Percentiles rank a stretch among this genome's conserved stretches.
Conservation (phyloP, 2,888 invertebrate species). For the Metacarcinus magister region DNA sequence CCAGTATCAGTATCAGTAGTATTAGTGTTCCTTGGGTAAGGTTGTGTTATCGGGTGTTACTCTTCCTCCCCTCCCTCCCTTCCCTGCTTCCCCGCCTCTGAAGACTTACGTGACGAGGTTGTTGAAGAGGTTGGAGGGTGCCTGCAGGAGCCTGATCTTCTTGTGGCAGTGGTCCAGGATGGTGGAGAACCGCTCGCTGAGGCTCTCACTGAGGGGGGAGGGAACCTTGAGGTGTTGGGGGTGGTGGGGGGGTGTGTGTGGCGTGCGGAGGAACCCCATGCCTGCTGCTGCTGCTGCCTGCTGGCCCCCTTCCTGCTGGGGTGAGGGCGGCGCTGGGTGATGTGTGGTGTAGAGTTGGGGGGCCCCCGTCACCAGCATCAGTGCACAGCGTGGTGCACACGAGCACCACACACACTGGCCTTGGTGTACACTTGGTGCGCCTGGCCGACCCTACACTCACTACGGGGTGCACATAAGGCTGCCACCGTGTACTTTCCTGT, state of each 20-base stretch:
- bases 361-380: constrained; percentile 72
- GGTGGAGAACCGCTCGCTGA: constrained; percentile 81
- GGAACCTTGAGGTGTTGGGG: constrained; percentile 81
- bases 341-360: constrained; percentile 40
- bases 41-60: not conserved
- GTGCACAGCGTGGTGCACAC: constrained; percentile 45
- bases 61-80: not conserved
- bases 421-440: not conserved
- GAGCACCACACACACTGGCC: not conserved
- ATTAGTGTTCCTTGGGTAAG: not conserved
- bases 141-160: constrained; percentile 81
- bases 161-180: constrained; percentile 82
- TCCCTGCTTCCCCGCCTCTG: not conserved
- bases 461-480: not conserved
- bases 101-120: constrained; percentile 81
- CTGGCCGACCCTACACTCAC: not conserved
- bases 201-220: constrained; percentile 78
- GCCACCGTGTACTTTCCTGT: not conserved
- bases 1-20: not conserved
- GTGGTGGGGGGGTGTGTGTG: not conserved
- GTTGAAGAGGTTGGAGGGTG: constrained; percentile 81
- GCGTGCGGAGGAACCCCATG: constrained; percentile 80
- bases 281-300: constrained; percentile 26
- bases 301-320: constrained; percentile 21
- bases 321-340: constrained; percentile 58